Conservation (phyloP, 1,140 invertebrate genomes). For the Thaumetopoea pityocampa region DNA sequence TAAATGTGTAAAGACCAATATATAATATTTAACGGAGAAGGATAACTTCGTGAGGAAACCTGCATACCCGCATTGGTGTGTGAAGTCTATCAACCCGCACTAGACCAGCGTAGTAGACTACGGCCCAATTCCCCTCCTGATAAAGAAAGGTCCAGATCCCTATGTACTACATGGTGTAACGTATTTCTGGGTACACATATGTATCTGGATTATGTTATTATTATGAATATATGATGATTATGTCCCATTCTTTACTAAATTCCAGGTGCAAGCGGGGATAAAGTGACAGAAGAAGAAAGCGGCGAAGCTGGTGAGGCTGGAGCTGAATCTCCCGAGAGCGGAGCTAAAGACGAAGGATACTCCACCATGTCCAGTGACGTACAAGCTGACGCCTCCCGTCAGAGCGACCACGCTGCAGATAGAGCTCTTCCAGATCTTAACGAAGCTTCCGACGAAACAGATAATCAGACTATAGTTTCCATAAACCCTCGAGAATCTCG, state of each 20-base stretch:
- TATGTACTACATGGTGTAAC: no score
- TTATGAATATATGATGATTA: no score
- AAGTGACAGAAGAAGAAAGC: conserved; percentile 68
- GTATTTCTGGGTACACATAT: no score
- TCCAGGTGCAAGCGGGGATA: conserved; percentile 52
- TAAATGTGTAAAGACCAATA: no score
- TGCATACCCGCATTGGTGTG: no score
- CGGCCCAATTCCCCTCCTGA: no score
- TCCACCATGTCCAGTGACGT: conserved; percentile 94
- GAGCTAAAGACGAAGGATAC: conserved; percentile 90
- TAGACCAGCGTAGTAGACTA: no score
- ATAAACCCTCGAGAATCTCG: conserved; percentile 74
- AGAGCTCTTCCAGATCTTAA: conserved; percentile 82
- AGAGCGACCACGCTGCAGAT: conserved; percentile 74
- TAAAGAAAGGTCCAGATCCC: no score
- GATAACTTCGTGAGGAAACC: no score
- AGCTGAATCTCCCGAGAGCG: conserved; percentile 83
- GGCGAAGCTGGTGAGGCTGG: conserved; percentile 72
- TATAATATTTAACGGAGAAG: no score
- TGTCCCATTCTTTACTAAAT: conserved; percentile 1
- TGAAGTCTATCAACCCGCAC: no score
- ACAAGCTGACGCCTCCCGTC: conserved; percentile 80
- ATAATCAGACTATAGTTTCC: conserved; percentile 74
- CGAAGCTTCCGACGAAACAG: conserved; percentile 83
- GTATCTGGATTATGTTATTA: no score